A percentile compares a stretch with the other conserved stretches of the same genome.
Evolutionary conservation across 2,888 invertebrate genomes (phyloP).

Genomic region (Calameuta idolon): DNA sequence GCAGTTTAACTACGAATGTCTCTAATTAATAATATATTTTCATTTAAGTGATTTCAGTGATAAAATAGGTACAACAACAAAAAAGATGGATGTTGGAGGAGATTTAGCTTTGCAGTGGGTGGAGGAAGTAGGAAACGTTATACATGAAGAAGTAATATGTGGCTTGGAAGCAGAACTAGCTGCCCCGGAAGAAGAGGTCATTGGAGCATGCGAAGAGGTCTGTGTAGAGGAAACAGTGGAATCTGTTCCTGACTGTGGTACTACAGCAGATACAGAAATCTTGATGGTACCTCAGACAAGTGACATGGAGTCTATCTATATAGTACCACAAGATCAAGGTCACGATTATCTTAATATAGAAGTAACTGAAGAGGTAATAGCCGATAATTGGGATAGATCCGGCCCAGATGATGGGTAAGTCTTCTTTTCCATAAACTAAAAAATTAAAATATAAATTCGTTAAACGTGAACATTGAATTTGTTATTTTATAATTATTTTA

Average conservation of each 20-base stretch:
- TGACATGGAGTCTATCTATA: conserved; percentile 67
- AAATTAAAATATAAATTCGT: not conserved
- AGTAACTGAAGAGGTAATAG: conserved; percentile 84
- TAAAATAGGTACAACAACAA: conserved; percentile 44
- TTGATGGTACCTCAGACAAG: conserved; percentile 60
- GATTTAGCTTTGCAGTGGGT: conserved; percentile 64
- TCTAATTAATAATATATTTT: conserved; percentile 15
- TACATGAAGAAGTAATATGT: conserved; percentile 70
- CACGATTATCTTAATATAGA: conserved; percentile 69
- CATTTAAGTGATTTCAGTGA: conserved; percentile 53
- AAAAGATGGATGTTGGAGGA: conserved; percentile 57
- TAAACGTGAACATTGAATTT: not conserved
- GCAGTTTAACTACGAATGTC: not conserved
- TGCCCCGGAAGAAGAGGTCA: conserved; percentile 57
- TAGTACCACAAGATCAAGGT: conserved; percentile 67
- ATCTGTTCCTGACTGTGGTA: conserved; percentile 42
- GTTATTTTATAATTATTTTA: not conserved
- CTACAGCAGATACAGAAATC: conserved; percentile 54
- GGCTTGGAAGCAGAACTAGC: conserved; percentile 68
- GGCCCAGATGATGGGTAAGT: conserved; percentile 79
- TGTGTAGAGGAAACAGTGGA: conserved; percentile 63
- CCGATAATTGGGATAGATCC: conserved; percentile 83
- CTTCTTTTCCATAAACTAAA: not conserved
- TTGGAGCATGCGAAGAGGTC: conserved; percentile 68
- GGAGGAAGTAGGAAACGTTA: conserved; percentile 63